These are phyloP conservation scores for Elysia chlorotica DNA, from an alignment of 1,140 invertebrate genomes.

Conservation along the genomic window DNA sequence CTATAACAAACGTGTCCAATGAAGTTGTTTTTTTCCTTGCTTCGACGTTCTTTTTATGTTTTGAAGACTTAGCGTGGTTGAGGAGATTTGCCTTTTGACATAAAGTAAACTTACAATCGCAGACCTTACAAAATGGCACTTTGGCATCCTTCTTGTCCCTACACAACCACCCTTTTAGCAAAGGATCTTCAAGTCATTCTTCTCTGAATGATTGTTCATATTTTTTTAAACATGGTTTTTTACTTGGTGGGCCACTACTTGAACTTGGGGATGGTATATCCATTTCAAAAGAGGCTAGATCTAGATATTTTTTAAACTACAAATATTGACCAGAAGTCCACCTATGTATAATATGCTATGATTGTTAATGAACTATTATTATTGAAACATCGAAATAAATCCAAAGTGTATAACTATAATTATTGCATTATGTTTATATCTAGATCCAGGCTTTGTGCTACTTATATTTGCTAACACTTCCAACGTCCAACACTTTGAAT, in stretches of 20 bases:
- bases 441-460: no score
- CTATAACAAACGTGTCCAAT: neutral
- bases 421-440: no score
- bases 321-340: neutral
- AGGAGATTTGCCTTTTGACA: neutral
- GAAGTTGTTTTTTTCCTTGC: neutral
- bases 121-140: neutral
- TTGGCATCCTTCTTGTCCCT: neutral
- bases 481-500: neutral
- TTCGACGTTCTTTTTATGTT: neutral
- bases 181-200: neutral
- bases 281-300: neutral
- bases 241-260: neutral
- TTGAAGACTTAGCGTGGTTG: neutral
- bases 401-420: no score
- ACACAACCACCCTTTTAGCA: neutral
- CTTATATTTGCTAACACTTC: neutral
- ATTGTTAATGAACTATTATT: neutral
- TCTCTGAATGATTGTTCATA: neutral
- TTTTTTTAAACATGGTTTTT: neutral
- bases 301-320: neutral
- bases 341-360: neutral
- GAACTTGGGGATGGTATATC: neutral
- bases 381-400: no score
- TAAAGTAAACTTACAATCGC: neutral